Evolutionary conservation across 1,140 invertebrate species (phyloP), one percentile per base, ranked within the genome.

Genomic region (Oncopodura yosiiana): DNA sequence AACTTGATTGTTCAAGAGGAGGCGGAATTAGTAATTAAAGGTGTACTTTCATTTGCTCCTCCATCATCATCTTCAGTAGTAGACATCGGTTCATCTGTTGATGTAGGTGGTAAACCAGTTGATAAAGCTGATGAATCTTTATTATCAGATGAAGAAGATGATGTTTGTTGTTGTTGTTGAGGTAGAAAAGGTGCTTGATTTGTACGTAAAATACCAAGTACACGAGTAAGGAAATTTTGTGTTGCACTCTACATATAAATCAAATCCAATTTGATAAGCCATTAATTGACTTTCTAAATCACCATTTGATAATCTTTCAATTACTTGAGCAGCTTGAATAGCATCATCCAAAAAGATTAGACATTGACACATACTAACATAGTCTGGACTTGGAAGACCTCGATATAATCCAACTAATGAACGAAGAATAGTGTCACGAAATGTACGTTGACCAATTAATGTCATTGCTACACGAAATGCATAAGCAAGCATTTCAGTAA

Each of bases 261-360:
- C 95, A 76, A 99, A 99, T 0, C 85, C 93, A 66, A 99, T 97
- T 76, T 99, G 95, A 73, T 95, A 98, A 0, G 91, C 94, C 91
- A 98, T 97, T 4, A 98, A 67, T 29, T 75, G 73, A 61, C 71
- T 77, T 38, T 82, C 77, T 8, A 37, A 32, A 16, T 81, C 78
- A 3, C 81, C 82, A 70, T 84, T 81, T 38, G 85, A 86, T 0
- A 96, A 73, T 73, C 85, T 88, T 62, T 94, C 89, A 1, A 97
- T 71, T 58, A 96, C 83, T 69, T 90, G 83, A 11, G 92, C 92
- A 1, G 95, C 89, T 21, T 87, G 82, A 23, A 86, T 69, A 1
- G 93, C 85, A 74, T 96, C 91, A 69, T 97, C 92, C 38, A 98
- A 69, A 69, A 95, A 96, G 62, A 97, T 97, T 39, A 96, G 75